A percentile compares a stretch with the other conserved stretches of the same genome.
These are phyloP conservation scores for Xenentodon cancila DNA, from an alignment of 2,797 vertebrate genomes.

Conservation along the genomic window DNA sequence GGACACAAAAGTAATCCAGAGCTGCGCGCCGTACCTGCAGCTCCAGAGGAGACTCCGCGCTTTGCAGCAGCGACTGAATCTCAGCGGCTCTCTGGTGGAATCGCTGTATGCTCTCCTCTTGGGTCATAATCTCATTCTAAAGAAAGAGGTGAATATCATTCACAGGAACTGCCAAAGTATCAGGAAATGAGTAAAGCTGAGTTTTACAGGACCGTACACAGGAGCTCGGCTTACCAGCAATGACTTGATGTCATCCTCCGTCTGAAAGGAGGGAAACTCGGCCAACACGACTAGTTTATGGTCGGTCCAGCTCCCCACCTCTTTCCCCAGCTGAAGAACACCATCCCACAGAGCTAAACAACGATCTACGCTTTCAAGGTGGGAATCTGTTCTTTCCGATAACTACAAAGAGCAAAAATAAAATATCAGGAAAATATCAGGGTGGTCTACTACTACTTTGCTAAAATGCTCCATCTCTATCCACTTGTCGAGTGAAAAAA, in stretches of 20 bases:
- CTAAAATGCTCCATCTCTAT: no score
- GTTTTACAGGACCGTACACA: neutral
- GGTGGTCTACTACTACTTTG: no score
- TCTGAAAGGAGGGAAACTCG: conserved; percentile 68
- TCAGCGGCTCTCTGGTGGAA: conserved; percentile 83
- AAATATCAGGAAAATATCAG: neutral
- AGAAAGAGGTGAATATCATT: conserved; percentile 1
- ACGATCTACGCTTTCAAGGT: conserved; percentile 85
- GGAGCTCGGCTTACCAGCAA: conserved; percentile 79
- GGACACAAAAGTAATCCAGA: neutral
- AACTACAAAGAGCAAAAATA: conserved; percentile 73
- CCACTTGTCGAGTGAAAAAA: no score
- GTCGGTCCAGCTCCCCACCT: conserved; percentile 81
- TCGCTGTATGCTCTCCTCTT: conserved; percentile 83
- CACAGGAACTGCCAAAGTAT: neutral
- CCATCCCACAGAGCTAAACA: conserved; percentile 89
- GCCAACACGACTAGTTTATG: conserved; percentile 72
- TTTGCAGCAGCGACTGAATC: conserved; percentile 87
- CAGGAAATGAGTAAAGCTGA: neutral
- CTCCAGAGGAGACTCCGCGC: conserved; percentile 86
- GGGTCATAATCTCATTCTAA: conserved; percentile 83
- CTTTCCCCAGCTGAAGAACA: conserved; percentile 81
- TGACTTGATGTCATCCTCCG: conserved; percentile 75
- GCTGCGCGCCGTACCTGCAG: conserved; percentile 84
- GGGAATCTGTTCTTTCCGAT: conserved; percentile 89